Evolutionary conservation across 1,140 invertebrate genomes (phyloP), one percentile per base, ranked within the genome.

Genomic region (Linepithema humile): DNA sequence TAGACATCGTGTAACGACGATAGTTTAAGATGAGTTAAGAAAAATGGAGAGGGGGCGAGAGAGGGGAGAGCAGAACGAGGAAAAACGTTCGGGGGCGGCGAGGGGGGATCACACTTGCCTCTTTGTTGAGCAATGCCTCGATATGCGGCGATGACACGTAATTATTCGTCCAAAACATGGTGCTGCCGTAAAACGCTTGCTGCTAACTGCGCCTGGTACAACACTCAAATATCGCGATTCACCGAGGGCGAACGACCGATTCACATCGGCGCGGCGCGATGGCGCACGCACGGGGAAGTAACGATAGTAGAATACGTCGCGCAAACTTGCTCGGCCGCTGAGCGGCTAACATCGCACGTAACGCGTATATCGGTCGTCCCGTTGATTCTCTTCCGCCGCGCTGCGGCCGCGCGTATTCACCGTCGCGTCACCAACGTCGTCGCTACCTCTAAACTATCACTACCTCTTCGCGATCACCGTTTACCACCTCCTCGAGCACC

Each of bases 161-260:
- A 94, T 97, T 96, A 93, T 96, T 96, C 92, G 97, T 96, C 97
- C 97, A 98, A 96, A 97, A 98, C 97, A 98, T 98, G 90, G 91
- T 96, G 92, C 29, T 50, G 57, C 35, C 48, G 29, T 65, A 26
- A 4, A 32, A 53, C 53, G 70, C 15, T 5, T 29, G 67, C 10
- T 20, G 35, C 38, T 57, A n/a, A n/a, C n/a, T 15, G 43, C 10
- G 26, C 32, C 9, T 20, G 35, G 6, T n/a, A 38, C 32, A 5
- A 69, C 6, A 65, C n/a, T 60, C n/a, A 55, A 65, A 40, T 32
- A 38, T 55, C 38, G 55, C 35, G 64, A 69, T 69, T 80, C 40
- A 70, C 17, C 64, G 64, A 32, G 62, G 17, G 43, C 23, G 23
- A 43, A 23, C 45, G 32, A 23, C 29, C 59, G 26, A 70, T 23